Conservation (phyloP, 2,113 vertebrate species). For the Charadrius vociferus region DNA sequence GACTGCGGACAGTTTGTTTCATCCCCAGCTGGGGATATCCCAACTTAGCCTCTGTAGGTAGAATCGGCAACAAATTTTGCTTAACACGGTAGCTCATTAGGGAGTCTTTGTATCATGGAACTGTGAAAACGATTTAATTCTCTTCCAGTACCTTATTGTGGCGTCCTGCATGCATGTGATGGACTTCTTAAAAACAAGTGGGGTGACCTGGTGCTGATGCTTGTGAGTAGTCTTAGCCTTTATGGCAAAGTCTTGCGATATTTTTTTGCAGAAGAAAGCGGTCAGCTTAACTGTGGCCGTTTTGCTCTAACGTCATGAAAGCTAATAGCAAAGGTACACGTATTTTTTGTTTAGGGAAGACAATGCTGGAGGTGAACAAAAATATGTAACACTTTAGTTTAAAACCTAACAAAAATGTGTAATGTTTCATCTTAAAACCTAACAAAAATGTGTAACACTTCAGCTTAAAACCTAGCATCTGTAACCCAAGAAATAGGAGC, state of each 20-base stretch:
- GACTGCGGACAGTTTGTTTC: not conserved
- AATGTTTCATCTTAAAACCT: not conserved
- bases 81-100: not conserved
- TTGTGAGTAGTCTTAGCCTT: not conserved
- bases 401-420: not conserved
- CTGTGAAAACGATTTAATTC: not conserved
- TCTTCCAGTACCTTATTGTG: not conserved
- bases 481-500: not conserved
- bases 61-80: conserved; percentile 2
- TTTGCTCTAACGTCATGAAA: not conserved
- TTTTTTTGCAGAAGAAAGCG: not conserved
- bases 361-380: not conserved
- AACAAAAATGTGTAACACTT: not conserved
- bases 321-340: not conserved
- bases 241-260: not conserved
- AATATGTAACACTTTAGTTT: not conserved
- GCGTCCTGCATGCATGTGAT: conserved; percentile 13
- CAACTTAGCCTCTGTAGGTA: not conserved
- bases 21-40: not conserved
- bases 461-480: not conserved
- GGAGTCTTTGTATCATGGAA: conserved; percentile 20
- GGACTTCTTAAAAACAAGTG: not conserved
- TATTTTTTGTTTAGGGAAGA: not conserved
- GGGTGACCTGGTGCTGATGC: not conserved
- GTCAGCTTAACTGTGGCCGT: not conserved